Percentiles rank a stretch among this genome's conserved stretches.
These are phyloP conservation scores for Peucedramus taeniatus DNA, from an alignment of 2,113 vertebrate genomes.

Conservation along the genomic window DNA sequence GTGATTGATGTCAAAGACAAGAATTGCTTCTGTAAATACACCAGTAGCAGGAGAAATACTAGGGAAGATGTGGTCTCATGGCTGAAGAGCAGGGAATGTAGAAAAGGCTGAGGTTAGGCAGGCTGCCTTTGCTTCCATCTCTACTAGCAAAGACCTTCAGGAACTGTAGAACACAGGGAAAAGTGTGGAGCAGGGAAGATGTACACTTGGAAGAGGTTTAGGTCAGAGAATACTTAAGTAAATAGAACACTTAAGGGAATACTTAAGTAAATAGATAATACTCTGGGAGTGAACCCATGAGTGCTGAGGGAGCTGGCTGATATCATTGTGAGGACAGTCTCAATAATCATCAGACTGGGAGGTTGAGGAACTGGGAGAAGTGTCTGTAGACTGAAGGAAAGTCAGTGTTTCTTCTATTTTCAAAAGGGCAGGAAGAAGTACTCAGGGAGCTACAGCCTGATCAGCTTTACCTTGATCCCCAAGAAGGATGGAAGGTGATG, in stretches of 20 bases:
- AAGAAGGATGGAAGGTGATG: background rate
- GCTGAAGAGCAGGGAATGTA: background rate
- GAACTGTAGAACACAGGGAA: background rate
- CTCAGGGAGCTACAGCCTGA: background rate
- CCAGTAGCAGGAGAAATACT: background rate
- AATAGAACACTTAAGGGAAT: background rate
- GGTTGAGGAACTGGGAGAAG: background rate
- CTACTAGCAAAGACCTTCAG: background rate
- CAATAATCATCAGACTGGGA: background rate
- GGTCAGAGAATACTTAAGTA: background rate
- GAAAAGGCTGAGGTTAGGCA: background rate
- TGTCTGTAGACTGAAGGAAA: background rate
- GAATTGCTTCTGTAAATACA: background rate
- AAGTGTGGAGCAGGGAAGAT: background rate
- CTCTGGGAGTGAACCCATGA: background rate
- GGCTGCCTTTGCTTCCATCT: accelerated
- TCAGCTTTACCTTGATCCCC: background rate
- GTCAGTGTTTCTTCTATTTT: background rate
- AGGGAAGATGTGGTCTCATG: background rate
- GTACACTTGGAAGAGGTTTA: background rate
- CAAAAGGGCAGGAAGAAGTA: background rate
- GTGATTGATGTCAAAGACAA: background rate
- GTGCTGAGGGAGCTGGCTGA: background rate
- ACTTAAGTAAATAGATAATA: background rate
- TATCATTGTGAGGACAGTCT: background rate